Evolutionary conservation across 2,888 invertebrate species (phyloP).

Genomic region (Meandrusa payeni): DNA sequence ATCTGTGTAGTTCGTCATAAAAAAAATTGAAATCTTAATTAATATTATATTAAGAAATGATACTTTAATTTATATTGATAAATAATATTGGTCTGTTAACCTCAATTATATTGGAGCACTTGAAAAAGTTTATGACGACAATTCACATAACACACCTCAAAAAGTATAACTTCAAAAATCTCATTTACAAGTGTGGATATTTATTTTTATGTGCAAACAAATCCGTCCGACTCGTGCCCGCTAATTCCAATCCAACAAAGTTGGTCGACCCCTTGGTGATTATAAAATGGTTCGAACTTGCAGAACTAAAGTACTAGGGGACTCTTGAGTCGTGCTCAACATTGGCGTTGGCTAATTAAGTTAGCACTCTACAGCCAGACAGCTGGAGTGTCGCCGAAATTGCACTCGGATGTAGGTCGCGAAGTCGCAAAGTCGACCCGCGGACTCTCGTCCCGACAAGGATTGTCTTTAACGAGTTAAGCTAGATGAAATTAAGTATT

Average conservation of each 20-base stretch:
- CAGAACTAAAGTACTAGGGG: neutral
- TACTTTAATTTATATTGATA: too few relatives aligned
- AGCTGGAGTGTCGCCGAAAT: neutral
- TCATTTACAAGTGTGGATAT: too few relatives aligned
- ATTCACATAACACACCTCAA: too few relatives aligned
- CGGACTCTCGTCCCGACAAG: neutral
- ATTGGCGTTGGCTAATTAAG: conserved; percentile 12
- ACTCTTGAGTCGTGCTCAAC: conserved; percentile 3
- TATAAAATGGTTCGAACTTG: conserved; percentile 1
- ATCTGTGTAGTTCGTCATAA: too few relatives aligned
- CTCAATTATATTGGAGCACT: too few relatives aligned
- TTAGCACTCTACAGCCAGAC: conserved; percentile 1
- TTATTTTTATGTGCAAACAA: too few relatives aligned
- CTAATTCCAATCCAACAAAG: neutral
- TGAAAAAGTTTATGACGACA: too few relatives aligned
- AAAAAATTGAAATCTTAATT: too few relatives aligned
- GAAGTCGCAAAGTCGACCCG: neutral
- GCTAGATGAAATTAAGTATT: neutral
- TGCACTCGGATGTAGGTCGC: conserved; percentile 6
- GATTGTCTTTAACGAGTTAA: conserved; percentile 5
- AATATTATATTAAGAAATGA: too few relatives aligned
- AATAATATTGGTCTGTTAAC: too few relatives aligned
- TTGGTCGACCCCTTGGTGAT: neutral
- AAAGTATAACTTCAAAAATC: too few relatives aligned
- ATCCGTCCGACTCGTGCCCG: neutral